Conservation (phyloP, 2,888 invertebrate species). For the Leistus spinibarbis region DNA sequence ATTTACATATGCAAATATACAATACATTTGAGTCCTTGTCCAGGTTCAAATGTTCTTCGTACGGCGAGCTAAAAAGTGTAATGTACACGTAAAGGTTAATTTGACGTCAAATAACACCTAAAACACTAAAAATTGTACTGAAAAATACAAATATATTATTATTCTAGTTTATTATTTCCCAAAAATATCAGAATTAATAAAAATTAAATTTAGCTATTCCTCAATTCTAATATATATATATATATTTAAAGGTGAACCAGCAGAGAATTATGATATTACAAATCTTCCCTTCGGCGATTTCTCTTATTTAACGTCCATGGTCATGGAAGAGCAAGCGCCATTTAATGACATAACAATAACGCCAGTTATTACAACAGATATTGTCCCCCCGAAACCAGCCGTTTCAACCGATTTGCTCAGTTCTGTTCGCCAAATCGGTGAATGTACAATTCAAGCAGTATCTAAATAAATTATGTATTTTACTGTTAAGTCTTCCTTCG, state of each 20-base stretch:
- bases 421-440: constrained; percentile 17
- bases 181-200: not conserved
- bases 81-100: no score
- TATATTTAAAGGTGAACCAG: constrained; percentile 19
- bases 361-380: constrained; percentile 12
- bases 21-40: no score
- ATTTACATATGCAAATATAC: not conserved
- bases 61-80: no score
- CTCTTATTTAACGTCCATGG: constrained; percentile 45
- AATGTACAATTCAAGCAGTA: constrained; percentile 33
- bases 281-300: constrained; percentile 51
- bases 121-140: no score
- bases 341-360: constrained; percentile 29
- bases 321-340: not conserved
- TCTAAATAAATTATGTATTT: constrained; percentile 7
- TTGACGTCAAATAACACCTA: no score
- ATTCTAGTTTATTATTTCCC: no score
- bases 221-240: not conserved
- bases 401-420: not conserved
- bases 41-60: no score
- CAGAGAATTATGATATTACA: constrained; percentile 49
- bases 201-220: not conserved
- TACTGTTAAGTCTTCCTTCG: not conserved
- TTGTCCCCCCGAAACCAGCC: not conserved
- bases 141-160: no score